A percentile compares a stretch with the other conserved stretches of the same genome.
These are phyloP conservation scores for Protobothrops mucrosquamatus DNA, from an alignment of 2,113 vertebrate genomes.

Conservation along the genomic window DNA sequence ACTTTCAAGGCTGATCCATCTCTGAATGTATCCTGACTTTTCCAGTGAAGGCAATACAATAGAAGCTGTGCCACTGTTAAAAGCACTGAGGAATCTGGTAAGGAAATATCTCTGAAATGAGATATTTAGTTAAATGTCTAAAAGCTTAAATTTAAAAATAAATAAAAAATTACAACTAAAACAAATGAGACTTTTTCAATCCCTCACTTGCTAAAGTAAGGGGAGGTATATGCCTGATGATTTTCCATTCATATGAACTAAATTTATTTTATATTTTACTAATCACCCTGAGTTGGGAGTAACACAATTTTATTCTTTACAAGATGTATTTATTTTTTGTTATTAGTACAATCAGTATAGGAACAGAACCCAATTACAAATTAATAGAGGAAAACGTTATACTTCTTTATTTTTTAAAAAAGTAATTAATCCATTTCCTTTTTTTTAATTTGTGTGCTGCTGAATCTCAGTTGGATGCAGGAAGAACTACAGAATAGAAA, in stretches of 20 bases:
- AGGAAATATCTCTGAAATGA: too few relatives aligned
- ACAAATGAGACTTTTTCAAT: neutral
- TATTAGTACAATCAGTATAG: neutral
- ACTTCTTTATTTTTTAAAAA: neutral
- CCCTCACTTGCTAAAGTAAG: neutral
- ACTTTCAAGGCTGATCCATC: too few relatives aligned
- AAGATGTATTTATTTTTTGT: neutral
- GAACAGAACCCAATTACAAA: neutral
- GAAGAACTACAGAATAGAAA: neutral
- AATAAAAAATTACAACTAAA: neutral
- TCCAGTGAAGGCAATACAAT: too few relatives aligned
- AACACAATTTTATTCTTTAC: neutral
- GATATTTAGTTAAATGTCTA: neutral
- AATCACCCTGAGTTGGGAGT: neutral
- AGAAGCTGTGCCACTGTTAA: too few relatives aligned
- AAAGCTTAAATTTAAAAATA: neutral
- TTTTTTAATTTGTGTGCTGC: neutral
- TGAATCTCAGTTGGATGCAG: neutral
- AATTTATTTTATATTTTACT: neutral
- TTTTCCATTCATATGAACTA: neutral
- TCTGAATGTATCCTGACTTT: too few relatives aligned
- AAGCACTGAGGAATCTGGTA: too few relatives aligned
- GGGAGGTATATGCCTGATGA: neutral
- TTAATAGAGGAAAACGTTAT: neutral
- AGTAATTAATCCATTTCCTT: neutral